Evolutionary conservation across 2,113 vertebrate genomes (phyloP), one percentile per base, ranked within the genome.

Genomic region (Genyomyrus donnyi): DNA sequence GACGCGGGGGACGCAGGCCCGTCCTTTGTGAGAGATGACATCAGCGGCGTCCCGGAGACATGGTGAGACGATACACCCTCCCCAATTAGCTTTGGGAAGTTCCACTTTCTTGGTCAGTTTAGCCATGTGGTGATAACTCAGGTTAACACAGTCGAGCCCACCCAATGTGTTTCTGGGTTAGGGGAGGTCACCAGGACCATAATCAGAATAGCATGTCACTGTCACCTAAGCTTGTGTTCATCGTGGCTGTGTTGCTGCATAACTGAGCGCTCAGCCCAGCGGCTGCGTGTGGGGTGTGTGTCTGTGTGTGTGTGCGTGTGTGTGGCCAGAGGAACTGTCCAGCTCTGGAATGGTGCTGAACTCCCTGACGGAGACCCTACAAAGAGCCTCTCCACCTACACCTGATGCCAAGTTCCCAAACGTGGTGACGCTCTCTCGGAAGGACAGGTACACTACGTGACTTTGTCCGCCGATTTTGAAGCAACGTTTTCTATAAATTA

Each of bases 321-420:
- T 70, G 17, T 42, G 46, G 15, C 39, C 21, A 4, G 31, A 35
- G 89, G 89, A 90, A 88, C 89, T 90, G 89, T 90, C 89, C 89
- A 45, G 31, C 62, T 24, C 62, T 42, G 10, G 10, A 10, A 27
- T 90, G 85, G 89, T 90, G 89, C 89, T 90, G 89, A 90, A 90
- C 46, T 74, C 46, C 19, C 2, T 53, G 27, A 56, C 3, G 15
- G 27, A 53, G n/a, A 35, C 50, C 85, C 85, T 3, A 3, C 10
- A 31, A 70, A 70, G 62, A 13, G 62, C 13, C n/a, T 66, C 6
- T 48, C 83, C n/a, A 56, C 7, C 50, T 53, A 6, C 27, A 35
- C 48, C 27, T 15, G 85, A 31, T 8, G 3, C 85, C n/a, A 17
- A 1, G 85, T 86, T 2, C 27, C 49, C 85, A 39, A 2, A 52